Evolutionary conservation across 2,113 vertebrate genomes (phyloP).

Genomic region (Rhinichthys klamathensis): DNA sequence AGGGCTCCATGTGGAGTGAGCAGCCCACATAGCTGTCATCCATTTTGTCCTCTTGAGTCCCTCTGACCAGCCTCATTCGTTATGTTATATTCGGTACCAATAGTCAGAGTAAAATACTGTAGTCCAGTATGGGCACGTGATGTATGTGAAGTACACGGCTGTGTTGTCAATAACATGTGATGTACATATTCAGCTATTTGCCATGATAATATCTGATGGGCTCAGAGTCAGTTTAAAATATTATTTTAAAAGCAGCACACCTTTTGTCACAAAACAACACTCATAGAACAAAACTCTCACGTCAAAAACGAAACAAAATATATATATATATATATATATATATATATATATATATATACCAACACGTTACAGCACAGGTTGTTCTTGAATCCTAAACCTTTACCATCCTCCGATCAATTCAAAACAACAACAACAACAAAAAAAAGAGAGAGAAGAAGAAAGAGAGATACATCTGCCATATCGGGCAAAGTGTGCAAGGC

Average conservation of each 20-base stretch:
- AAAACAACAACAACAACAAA: conserved; percentile 37
- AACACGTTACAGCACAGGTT: conserved; percentile 58
- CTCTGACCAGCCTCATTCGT: conserved; percentile 17
- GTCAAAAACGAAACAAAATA: conserved; percentile 51
- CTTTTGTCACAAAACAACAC: conserved; percentile 59
- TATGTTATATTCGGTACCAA: conserved; percentile 48
- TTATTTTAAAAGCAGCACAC: conserved; percentile 75
- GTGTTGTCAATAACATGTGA: conserved; percentile 62
- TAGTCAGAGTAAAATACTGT: conserved; percentile 58
- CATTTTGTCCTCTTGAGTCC: conserved; percentile 27
- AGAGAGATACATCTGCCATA: conserved; percentile 62
- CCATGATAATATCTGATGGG: conserved; percentile 72
- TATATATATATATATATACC: conserved; percentile 1
- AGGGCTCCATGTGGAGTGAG: conserved; percentile 47
- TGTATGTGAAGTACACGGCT: conserved; percentile 64
- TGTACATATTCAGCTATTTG: conserved; percentile 67
- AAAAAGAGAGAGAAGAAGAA: conserved; percentile 40
- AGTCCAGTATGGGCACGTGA: conserved; percentile 32
- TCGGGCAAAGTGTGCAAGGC: conserved; percentile 66
- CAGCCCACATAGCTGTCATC: conserved; percentile 44
- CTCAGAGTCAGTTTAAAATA: conserved; percentile 71
- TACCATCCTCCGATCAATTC: conserved; percentile 53
- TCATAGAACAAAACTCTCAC: conserved; percentile 53
- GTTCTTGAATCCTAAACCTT: conserved; percentile 61
- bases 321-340: background rate